Evolutionary conservation across 2,888 invertebrate genomes (phyloP), one percentile per base, ranked within the genome.

Genomic region (Cerceris ruficornis): DNA sequence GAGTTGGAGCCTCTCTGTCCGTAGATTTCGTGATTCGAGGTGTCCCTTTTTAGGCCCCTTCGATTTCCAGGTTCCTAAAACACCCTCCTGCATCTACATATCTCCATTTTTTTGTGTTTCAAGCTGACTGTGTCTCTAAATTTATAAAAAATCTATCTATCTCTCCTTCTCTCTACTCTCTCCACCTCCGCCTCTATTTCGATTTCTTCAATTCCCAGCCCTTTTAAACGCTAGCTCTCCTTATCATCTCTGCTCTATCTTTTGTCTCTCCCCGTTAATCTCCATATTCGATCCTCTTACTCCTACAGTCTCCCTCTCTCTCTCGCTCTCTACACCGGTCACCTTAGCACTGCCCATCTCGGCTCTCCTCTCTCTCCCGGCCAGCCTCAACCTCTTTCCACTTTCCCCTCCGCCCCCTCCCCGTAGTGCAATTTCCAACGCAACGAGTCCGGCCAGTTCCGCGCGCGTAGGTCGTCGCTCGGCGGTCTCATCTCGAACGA

Each of bases 401-500:
- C 50, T 11, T n/a, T 50, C 9, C 50, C 50, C n/a, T 7, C n/a
- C 50, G 6, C n/a, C n/a, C 11, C n/a, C n/a, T 50, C n/a, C 6
- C 50, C 50, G 13, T 11, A 11, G 11, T n/a, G 50, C 50, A 28
- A 28, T 28, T 50, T 46, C 46, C 46, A 57, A 13, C 55, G 13
- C 58, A n/a, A 59, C 49, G 57, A 15, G 46, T n/a, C 9, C 42
- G 49, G n/a, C 13, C 17, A 57, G 66, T 43, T 67, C 46, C 49
- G 46, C 43, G 43, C 42, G 43, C 13, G 66, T 69, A 69, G 72
- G 72, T 76, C 75, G 72, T 73, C 72, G 77, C 77, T 82, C 71
- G 69, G 67, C 68, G 75, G 69, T 83, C 81, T 82, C 76, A 76
- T 75, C 73, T 71, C 57, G 57, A 76, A 80, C 82, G 88, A 88